Conservation (phyloP, 1,140 invertebrate genomes). For the Thaumetopoea pityocampa region DNA sequence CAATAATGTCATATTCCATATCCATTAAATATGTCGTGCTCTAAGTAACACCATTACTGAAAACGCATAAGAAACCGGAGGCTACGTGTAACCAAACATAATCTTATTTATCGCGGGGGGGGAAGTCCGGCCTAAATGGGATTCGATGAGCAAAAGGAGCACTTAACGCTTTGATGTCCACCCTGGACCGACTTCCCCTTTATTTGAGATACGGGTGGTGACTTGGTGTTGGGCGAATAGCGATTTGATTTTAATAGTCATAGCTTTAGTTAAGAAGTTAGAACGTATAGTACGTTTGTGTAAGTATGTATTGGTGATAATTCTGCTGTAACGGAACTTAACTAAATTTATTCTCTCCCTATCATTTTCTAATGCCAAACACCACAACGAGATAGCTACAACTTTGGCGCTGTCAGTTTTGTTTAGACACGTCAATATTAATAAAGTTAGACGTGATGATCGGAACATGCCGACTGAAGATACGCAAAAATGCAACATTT, state of each 20-base stretch:
- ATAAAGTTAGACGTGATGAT: too few relatives aligned
- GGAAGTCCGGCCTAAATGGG: conserved; percentile 52
- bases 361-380: too few relatives aligned
- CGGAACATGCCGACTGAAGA: too few relatives aligned
- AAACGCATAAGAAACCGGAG: conserved; percentile 31
- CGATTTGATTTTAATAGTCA: neutral
- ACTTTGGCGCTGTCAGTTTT: too few relatives aligned
- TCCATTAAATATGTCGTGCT: conserved; percentile 14
- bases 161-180: conserved; percentile 73
- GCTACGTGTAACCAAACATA: conserved; percentile 50
- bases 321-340: too few relatives aligned
- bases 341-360: too few relatives aligned
- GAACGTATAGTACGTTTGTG: too few relatives aligned
- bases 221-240: conserved; percentile 8
- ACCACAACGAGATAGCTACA: too few relatives aligned
- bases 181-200: conserved; percentile 38
- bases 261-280: too few relatives aligned
- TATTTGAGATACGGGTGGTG: conserved; percentile 21
- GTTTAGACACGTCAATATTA: too few relatives aligned
- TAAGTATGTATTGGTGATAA: too few relatives aligned
- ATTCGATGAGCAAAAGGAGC: conserved; percentile 69
- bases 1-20: conserved; percentile 5
- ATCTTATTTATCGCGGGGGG: conserved; percentile 70
- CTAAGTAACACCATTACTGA: conserved; percentile 16
- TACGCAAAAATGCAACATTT: too few relatives aligned